Conservation (phyloP, 2,797 vertebrate species). For the Okamejei kenojei region DNA sequence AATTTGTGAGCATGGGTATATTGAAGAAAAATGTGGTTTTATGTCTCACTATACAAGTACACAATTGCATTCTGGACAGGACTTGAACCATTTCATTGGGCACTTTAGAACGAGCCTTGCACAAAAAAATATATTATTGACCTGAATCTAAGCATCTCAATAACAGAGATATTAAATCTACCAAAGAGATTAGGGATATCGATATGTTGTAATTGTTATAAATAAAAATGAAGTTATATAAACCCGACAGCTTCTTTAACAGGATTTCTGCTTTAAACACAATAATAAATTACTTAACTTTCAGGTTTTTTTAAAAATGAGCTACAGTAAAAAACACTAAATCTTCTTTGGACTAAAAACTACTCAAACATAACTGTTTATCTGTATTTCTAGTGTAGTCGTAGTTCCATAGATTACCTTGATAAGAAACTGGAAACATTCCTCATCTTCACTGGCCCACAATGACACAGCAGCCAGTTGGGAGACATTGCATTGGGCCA, state of each 20-base stretch:
- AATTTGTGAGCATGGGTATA: neutral
- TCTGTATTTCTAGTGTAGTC: neutral
- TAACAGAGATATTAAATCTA: neutral
- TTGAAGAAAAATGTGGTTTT: neutral
- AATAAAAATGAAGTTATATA: neutral
- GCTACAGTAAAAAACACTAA: neutral
- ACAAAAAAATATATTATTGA: neutral
- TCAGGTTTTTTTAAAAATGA: neutral
- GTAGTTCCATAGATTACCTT: neutral
- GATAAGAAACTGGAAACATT: neutral
- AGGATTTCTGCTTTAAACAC: neutral
- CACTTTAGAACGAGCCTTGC: neutral
- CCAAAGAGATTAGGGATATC: neutral
- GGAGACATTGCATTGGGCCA: too few relatives aligned
- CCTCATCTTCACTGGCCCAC: neutral
- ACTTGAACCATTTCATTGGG: neutral
- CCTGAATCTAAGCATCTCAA: neutral
- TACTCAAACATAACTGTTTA: neutral
- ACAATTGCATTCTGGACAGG: neutral
- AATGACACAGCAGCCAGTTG: neutral
- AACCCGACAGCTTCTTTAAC: neutral
- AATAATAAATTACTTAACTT: neutral
- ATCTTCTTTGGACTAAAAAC: neutral
- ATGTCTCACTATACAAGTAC: too few relatives aligned
- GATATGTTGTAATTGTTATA: neutral